A percentile compares a stretch with the other conserved stretches of the same genome.
Conservation (phyloP, 2,797 vertebrate genomes). For the Nothura maculosa region DNA sequence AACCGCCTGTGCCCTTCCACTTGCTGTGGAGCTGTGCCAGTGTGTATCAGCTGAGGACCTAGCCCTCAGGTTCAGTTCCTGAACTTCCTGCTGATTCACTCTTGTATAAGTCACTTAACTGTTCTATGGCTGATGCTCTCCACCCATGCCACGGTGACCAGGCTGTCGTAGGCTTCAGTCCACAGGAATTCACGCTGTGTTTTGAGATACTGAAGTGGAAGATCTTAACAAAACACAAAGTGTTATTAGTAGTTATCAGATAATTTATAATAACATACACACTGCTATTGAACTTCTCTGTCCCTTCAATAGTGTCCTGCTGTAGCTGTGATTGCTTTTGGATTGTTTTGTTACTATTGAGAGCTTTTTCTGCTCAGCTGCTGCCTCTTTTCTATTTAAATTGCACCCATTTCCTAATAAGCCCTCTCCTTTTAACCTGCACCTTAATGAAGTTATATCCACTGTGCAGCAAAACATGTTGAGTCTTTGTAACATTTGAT, state of each 20-base stretch:
- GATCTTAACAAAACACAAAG: background rate
- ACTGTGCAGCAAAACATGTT: background rate
- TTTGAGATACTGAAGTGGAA: background rate
- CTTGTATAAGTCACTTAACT: conserved; percentile 17
- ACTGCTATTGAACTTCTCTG: background rate
- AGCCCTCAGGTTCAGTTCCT: conserved; percentile 11
- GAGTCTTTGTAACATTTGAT: background rate
- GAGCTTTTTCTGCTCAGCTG: background rate
- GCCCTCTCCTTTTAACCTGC: background rate
- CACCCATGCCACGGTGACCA: background rate
- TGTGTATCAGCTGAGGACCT: background rate
- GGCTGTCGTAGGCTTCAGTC: background rate
- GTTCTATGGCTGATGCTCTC: background rate
- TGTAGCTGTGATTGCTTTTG: background rate
- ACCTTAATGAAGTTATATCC: background rate
- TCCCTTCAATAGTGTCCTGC: background rate
- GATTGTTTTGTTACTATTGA: background rate
- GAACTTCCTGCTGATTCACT: conserved; percentile 51
- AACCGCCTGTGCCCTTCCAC: background rate
- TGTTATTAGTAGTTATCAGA: background rate
- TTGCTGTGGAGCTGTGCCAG: background rate
- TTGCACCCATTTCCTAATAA: background rate
- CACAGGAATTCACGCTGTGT: background rate
- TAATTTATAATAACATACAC: background rate
- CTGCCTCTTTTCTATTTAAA: background rate